phyloP scores from a whole-genome alignment of 2,888 invertebrate genomes.

The Herminia tarsipennalis region DNA sequence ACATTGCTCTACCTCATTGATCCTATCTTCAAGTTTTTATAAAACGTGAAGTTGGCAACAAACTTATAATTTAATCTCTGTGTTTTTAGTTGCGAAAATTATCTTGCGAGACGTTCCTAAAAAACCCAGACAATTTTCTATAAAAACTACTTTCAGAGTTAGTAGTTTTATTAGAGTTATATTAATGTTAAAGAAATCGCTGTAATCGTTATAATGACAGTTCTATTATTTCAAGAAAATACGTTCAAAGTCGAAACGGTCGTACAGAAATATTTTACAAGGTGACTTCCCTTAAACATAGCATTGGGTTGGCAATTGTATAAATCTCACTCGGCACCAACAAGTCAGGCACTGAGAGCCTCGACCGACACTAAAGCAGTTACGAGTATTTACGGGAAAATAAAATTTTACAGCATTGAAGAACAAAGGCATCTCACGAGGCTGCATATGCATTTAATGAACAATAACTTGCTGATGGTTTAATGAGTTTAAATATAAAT shows the following conservation, averaged over 20 bases:
- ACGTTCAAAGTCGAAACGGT: slow-evolving; percentile 48
- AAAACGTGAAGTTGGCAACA: background rate
- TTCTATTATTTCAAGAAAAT: slow-evolving; percentile 29
- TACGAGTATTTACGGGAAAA: slow-evolving; percentile 53
- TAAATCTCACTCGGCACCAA: slow-evolving; percentile 34
- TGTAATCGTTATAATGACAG: slow-evolving; percentile 12
- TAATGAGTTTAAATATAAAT: too few species aligned
- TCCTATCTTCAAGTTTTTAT: too few species aligned
- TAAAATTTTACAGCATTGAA: slow-evolving; percentile 50
- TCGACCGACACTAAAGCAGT: slow-evolving; percentile 33
- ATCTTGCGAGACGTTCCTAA: background rate
- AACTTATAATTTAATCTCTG: background rate
- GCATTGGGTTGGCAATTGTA: slow-evolving; percentile 27
- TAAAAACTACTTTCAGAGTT: slow-evolving; percentile 17
- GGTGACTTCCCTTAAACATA: slow-evolving; percentile 50
- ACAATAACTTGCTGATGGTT: too few species aligned
- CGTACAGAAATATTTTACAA: slow-evolving; percentile 52
- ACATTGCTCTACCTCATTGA: too few species aligned
- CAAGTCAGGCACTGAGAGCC: slow-evolving; percentile 23
- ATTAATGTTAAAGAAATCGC: slow-evolving; percentile 6
- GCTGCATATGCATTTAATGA: background rate
- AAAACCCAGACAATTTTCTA: slow-evolving; percentile 2
- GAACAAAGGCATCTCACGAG: slow-evolving; percentile 42
- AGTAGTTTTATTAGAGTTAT: slow-evolving; percentile 16
- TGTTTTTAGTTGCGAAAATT: background rate